Evolutionary conservation across 2,888 invertebrate genomes (phyloP).

Genomic region (Dioctria rufipes): DNA sequence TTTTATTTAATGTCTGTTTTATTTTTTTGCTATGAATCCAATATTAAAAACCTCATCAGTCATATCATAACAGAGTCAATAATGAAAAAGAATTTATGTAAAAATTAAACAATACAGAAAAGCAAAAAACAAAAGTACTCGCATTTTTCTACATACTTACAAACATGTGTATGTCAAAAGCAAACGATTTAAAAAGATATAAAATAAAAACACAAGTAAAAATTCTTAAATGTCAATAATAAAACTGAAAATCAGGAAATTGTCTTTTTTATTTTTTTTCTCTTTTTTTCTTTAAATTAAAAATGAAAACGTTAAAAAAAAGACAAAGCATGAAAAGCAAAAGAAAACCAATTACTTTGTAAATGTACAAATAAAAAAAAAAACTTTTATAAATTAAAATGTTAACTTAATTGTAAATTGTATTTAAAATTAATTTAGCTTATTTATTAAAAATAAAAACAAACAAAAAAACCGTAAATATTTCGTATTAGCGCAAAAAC

Average conservation of each 20-base stretch:
- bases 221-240: slow-evolving; percentile 17
- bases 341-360: slow-evolving; percentile 38
- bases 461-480: slow-evolving; percentile 9
- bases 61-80: too few species aligned
- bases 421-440: slow-evolving; percentile 45
- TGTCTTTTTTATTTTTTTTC: slow-evolving; percentile 57
- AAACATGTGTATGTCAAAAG: too few species aligned
- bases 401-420: slow-evolving; percentile 54
- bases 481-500: slow-evolving; percentile 12
- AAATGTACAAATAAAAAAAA: slow-evolving; percentile 51
- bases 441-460: slow-evolving; percentile 38
- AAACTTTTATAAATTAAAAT: slow-evolving; percentile 55
- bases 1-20: too few species aligned
- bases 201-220: slow-evolving; percentile 55
- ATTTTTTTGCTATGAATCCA: too few species aligned
- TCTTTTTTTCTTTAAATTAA: too few species aligned
- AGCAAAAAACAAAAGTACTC: too few species aligned
- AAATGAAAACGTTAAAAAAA: slow-evolving; percentile 45
- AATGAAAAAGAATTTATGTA: too few species aligned
- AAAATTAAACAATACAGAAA: too few species aligned
- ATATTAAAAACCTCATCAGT: too few species aligned
- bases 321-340: slow-evolving; percentile 50
- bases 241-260: slow-evolving; percentile 49
- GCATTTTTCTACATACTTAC: too few species aligned
- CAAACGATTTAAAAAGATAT: too few species aligned